These are phyloP conservation scores for Gonioctena quinquepunctata DNA, from an alignment of 1,140 invertebrate species.

Conservation along the genomic window DNA sequence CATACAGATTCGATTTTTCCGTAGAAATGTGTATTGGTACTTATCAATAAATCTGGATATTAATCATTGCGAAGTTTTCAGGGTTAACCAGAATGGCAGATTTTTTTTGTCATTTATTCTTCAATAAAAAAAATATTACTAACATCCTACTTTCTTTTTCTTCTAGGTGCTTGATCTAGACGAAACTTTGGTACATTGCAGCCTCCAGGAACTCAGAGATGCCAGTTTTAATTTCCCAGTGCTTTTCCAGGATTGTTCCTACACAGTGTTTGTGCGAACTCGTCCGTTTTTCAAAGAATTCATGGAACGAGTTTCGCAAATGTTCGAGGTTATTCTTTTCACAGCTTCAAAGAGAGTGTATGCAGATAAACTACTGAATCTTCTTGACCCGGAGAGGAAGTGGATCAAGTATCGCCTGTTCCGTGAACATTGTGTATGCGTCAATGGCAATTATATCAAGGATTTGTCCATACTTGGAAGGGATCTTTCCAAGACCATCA, in stretches of 20 bases:
- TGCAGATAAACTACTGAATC: conserved; percentile 91
- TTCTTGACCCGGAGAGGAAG: conserved; percentile 86
- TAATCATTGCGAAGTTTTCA: no score
- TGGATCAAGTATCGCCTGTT: conserved; percentile 92
- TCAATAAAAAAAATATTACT: no score
- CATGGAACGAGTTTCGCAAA: conserved; percentile 81
- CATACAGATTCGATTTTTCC: no score
- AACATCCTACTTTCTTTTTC: no score
- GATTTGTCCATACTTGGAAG: conserved; percentile 91
- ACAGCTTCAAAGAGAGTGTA: conserved; percentile 96
- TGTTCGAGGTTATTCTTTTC: conserved; percentile 95
- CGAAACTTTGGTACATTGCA: conserved; percentile 96
- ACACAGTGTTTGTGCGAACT: conserved; percentile 87
- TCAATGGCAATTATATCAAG: conserved; percentile 97
- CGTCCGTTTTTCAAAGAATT: conserved; percentile 91
- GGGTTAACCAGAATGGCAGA: no score
- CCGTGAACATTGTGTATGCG: conserved; percentile 92
- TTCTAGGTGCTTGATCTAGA: conserved; percentile 71
- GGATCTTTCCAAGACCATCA: conserved; percentile 89
- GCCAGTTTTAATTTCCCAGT: conserved; percentile 94
- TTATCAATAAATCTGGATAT: no score
- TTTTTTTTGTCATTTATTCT: no score
- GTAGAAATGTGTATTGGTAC: no score
- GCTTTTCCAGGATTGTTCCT: conserved; percentile 80
- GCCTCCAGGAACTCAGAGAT: conserved; percentile 87